A percentile compares a stretch with the other conserved stretches of the same genome.
These are phyloP conservation scores for Microchrysa polita DNA, from an alignment of 2,888 invertebrate genomes.

Conservation along the genomic window DNA sequence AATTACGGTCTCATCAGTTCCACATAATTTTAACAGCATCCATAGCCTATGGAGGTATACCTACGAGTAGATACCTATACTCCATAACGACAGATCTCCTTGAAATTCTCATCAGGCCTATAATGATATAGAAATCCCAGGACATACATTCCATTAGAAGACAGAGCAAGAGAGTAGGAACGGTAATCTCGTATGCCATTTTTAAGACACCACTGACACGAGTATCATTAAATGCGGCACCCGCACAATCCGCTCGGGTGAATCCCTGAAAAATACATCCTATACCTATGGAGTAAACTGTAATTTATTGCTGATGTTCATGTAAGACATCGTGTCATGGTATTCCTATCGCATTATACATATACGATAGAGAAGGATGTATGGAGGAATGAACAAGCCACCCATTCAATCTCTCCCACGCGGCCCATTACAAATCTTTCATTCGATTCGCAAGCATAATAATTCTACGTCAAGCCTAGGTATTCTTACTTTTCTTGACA, in stretches of 20 bases:
- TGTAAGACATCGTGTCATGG: constrained; percentile 2
- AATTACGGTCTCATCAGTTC: too few relatives aligned
- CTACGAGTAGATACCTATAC: too few relatives aligned
- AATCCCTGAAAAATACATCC: neutral
- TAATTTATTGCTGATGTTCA: constrained; percentile 16
- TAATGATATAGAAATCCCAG: neutral
- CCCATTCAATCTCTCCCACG: neutral
- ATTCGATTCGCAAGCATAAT: constrained; percentile 7
- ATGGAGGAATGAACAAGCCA: neutral
- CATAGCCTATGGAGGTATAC: too few relatives aligned
- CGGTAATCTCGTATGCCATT: neutral
- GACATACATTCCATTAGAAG: constrained; percentile 4
- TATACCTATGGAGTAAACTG: neutral
- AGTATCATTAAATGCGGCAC: neutral
- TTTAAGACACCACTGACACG: neutral
- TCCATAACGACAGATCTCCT: neutral
- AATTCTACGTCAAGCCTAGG: neutral
- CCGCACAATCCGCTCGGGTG: neutral
- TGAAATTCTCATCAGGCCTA: neutral
- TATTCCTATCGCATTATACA: too few relatives aligned
- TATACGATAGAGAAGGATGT: constrained; percentile 11
- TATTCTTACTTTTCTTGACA: constrained; percentile 6
- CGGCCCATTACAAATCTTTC: constrained; percentile 6
- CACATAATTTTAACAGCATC: too few relatives aligned
- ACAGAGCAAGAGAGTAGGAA: too few relatives aligned